Evolutionary conservation across 2,113 vertebrate genomes (phyloP).

Genomic region (Arizona elegans): DNA sequence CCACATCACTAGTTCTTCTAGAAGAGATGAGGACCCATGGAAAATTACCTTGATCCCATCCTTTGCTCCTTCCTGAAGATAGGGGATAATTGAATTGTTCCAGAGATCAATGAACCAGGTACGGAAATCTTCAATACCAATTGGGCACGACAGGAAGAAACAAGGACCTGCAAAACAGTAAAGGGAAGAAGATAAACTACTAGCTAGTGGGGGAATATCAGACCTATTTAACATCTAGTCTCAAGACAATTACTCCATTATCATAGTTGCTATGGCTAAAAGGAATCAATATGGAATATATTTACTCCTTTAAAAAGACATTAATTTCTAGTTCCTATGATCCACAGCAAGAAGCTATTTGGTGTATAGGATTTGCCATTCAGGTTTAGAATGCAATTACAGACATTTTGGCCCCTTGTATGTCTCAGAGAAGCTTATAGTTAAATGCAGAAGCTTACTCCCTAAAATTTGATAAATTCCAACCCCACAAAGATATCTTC

Average conservation of each 20-base stretch:
- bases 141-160: conserved; percentile 94
- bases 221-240: background rate
- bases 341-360: background rate
- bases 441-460: background rate
- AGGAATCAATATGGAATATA: background rate
- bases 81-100: conserved; percentile 98
- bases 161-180: conserved; percentile 79
- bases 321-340: background rate
- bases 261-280: background rate
- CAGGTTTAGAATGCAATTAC: background rate
- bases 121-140: conserved; percentile 89
- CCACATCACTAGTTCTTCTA: background rate
- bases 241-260: background rate
- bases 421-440: background rate
- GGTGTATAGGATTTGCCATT: background rate
- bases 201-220: background rate
- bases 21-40: background rate
- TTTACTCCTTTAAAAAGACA: background rate
- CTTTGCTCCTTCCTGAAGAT: conserved; percentile 93
- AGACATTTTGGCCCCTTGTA: background rate
- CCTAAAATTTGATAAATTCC: background rate
- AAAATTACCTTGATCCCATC: conserved; percentile 88
- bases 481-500: background rate
- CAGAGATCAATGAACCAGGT: conserved; percentile 97
- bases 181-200: background rate